Percentiles rank a stretch among this genome's conserved stretches.
Conservation (phyloP, 2,888 invertebrate genomes). For the Cheilosia urbana region DNA sequence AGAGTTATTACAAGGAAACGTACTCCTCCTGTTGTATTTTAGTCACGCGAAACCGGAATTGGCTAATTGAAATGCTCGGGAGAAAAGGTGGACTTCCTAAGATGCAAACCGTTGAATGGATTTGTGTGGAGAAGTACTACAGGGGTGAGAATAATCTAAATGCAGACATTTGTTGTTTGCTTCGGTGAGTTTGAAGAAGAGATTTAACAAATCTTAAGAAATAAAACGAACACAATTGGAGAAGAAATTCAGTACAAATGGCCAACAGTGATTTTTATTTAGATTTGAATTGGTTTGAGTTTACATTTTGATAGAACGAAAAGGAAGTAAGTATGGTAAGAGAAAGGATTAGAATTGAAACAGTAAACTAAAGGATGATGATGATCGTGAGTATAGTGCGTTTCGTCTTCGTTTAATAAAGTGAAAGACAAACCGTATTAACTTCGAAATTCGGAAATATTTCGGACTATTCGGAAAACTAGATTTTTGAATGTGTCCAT, state of each 20-base stretch:
- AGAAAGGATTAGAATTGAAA: not conserved
- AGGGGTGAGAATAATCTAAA: constrained; percentile 38
- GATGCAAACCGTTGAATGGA: constrained; percentile 22
- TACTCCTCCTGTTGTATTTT: constrained; percentile 53
- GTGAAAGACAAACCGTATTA: no score
- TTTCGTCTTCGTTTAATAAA: not conserved
- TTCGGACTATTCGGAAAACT: no score
- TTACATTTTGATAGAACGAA: not conserved
- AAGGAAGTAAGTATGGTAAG: not conserved
- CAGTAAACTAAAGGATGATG: not conserved
- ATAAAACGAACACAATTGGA: constrained; percentile 27
- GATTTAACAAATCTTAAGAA: constrained; percentile 47
- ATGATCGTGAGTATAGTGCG: not conserved
- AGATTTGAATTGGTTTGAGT: not conserved
- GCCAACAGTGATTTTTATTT: constrained; percentile 3
- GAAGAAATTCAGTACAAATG: constrained; percentile 6
- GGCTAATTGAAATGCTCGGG: constrained; percentile 20
- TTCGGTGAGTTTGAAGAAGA: constrained; percentile 54
- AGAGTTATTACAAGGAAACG: constrained; percentile 50
- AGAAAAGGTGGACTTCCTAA: not conserved
- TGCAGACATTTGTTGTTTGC: constrained; percentile 38
- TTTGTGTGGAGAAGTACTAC: not conserved
- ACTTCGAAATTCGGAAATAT: no score
- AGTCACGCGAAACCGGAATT: constrained; percentile 46
- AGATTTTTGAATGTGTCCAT: no score